A percentile compares a stretch with the other conserved stretches of the same genome.
Evolutionary conservation across 1,140 invertebrate genomes (phyloP).

Genomic region (Leguminivora glycinivorella): DNA sequence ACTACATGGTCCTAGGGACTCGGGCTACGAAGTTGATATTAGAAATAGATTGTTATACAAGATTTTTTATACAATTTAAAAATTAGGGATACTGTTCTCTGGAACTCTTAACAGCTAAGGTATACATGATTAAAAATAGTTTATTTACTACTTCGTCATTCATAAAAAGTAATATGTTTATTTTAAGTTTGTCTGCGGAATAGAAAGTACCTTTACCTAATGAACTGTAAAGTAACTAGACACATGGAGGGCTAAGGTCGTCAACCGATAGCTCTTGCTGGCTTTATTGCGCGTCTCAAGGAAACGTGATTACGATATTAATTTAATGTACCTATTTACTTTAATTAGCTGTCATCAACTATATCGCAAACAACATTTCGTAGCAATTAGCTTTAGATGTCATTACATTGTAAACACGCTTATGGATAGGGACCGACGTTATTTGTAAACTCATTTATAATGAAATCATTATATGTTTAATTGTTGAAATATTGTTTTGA

Average conservation of each 20-base stretch:
- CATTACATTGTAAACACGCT: background rate
- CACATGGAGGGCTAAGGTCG: constrained; percentile 22
- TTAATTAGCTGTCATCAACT: constrained; percentile 24
- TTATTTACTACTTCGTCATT: too few species aligned
- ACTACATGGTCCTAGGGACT: too few species aligned
- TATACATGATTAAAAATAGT: too few species aligned
- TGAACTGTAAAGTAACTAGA: background rate
- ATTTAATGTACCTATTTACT: constrained; percentile 11
- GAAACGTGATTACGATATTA: constrained; percentile 19
- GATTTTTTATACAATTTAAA: too few species aligned
- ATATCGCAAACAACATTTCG: constrained; percentile 19
- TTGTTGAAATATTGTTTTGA: background rate
- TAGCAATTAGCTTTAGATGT: constrained; percentile 3
- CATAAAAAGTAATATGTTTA: too few species aligned
- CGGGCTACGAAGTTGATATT: too few species aligned
- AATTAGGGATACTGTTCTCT: too few species aligned
- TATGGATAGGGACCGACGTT: background rate
- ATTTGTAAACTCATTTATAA: constrained; percentile 29
- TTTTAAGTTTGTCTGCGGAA: too few species aligned
- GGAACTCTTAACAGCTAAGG: too few species aligned
- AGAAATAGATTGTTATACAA: too few species aligned
- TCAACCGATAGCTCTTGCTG: constrained; percentile 12
- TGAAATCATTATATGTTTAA: constrained; percentile 26
- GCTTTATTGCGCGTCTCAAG: constrained; percentile 19
- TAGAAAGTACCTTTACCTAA: background rate